Conservation (phyloP, 1,140 invertebrate species). For the Lysiphlebus fabarum region DNA sequence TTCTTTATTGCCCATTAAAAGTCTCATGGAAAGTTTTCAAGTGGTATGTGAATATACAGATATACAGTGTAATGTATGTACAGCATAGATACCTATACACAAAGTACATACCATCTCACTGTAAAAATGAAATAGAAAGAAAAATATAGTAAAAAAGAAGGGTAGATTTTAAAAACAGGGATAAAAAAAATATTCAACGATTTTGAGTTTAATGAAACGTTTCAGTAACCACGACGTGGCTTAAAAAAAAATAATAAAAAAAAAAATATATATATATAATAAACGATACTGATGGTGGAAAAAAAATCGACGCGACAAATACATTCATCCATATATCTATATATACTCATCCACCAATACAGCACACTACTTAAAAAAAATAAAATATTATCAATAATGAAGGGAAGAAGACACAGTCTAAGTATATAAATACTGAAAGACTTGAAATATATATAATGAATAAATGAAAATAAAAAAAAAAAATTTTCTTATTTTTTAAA, state of each 20-base stretch:
- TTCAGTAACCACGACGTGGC: slow-evolving; percentile 15
- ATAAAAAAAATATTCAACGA: slow-evolving; percentile 3
- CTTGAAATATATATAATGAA: no score
- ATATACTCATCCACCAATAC: no score
- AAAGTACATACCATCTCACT: background rate
- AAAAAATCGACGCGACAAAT: slow-evolving; percentile 10
- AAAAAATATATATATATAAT: slow-evolving; percentile 9
- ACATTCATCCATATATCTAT: background rate
- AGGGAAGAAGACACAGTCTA: no score
- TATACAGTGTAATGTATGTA: background rate
- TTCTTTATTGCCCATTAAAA: slow-evolving; percentile 22
- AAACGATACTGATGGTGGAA: slow-evolving; percentile 1
- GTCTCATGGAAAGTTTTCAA: slow-evolving; percentile 22
- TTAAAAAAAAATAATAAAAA: slow-evolving; percentile 10
- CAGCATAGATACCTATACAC: background rate
- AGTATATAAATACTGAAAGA: no score
- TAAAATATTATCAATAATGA: no score
- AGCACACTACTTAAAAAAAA: no score
- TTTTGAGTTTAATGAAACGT: slow-evolving; percentile 18
- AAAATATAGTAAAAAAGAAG: slow-evolving; percentile 7
- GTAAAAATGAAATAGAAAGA: background rate
- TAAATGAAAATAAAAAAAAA: no score
- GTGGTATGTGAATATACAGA: slow-evolving; percentile 6
- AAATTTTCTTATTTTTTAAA: no score
- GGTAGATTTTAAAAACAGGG: slow-evolving; percentile 1